These are phyloP conservation scores for Eupeodes corollae DNA, from an alignment of 1,140 invertebrate species.

Conservation along the genomic window DNA sequence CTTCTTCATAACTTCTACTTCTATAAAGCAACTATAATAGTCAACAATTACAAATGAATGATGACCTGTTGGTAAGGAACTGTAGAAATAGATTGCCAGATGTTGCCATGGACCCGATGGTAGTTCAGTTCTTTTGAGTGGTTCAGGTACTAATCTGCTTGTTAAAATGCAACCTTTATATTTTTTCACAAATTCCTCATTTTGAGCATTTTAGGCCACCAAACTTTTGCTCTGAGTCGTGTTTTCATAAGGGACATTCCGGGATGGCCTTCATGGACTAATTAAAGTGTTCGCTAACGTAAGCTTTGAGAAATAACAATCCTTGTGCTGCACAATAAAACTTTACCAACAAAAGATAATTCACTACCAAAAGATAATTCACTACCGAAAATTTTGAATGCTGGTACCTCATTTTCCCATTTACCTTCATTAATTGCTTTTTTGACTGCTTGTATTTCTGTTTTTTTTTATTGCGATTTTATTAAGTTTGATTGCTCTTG, in stretches of 20 bases:
- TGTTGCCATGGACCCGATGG: constrained; percentile 16
- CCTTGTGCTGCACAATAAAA: too few relatives aligned
- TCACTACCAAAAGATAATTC: too few relatives aligned
- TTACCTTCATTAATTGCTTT: too few relatives aligned
- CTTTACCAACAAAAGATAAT: too few relatives aligned
- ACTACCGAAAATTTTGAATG: too few relatives aligned
- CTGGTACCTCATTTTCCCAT: too few relatives aligned
- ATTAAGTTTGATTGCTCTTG: too few relatives aligned
- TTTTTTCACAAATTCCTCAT: constrained; percentile 18
- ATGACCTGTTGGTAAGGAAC: constrained; percentile 17
- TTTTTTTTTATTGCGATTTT: too few relatives aligned
- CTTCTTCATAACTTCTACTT: too few relatives aligned
- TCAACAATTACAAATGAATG: constrained; percentile 19
- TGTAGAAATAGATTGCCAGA: constrained; percentile 18
- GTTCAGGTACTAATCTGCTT: constrained; percentile 9
- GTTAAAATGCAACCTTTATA: constrained; percentile 19
- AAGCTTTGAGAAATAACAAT: too few relatives aligned
- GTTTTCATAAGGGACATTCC: constrained; percentile 25
- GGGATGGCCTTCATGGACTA: constrained; percentile 28
- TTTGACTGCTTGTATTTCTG: too few relatives aligned
- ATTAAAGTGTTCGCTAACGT: constrained; percentile 12
- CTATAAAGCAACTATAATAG: constrained; percentile 12
- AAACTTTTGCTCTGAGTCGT: constrained; percentile 28
- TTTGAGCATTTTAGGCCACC: constrained; percentile 28
- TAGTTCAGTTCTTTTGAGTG: constrained; percentile 18